Percentiles rank a stretch among this genome's conserved stretches.
phyloP scores from a whole-genome alignment of 2,113 vertebrate species.

The Hiodon tergisus region DNA sequence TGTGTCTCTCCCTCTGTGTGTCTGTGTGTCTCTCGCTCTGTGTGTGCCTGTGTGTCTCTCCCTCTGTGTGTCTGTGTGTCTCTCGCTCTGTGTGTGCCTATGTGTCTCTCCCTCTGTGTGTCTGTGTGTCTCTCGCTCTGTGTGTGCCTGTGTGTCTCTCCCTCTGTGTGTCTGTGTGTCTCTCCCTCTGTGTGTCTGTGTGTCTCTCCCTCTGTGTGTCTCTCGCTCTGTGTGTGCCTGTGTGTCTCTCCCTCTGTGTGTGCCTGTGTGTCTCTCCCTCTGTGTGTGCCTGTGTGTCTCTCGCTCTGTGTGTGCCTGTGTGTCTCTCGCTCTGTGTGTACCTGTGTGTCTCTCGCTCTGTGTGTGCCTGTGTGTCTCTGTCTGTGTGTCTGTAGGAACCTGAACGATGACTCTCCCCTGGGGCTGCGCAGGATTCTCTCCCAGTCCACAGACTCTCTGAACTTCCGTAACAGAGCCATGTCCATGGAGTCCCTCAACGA shows the following conservation, averaged over 20 bases:
- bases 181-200: no score
- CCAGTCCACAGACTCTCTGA: slow-evolving; percentile 88
- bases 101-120: no score
- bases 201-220: no score
- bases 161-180: not conserved
- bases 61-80: no score
- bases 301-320: slow-evolving; percentile 3
- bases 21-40: not conserved
- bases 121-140: no score
- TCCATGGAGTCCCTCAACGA: slow-evolving; percentile 90
- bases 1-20: not conserved
- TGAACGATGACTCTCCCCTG: slow-evolving; percentile 74
- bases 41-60: not conserved
- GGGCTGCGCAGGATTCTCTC: slow-evolving; percentile 85
- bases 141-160: no score
- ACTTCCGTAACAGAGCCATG: slow-evolving; percentile 81
- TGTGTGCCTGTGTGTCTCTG: slow-evolving; percentile 12
- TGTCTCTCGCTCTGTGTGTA: slow-evolving; percentile 2
- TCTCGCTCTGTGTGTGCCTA: no score
- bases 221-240: no score
- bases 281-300: no score
- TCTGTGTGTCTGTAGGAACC: slow-evolving; percentile 55
- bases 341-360: not conserved
- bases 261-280: no score
- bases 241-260: no score